Base-by-base conservation (phyloP, 2,888 invertebrate species). In the Ypsolopha sequella region DNA sequence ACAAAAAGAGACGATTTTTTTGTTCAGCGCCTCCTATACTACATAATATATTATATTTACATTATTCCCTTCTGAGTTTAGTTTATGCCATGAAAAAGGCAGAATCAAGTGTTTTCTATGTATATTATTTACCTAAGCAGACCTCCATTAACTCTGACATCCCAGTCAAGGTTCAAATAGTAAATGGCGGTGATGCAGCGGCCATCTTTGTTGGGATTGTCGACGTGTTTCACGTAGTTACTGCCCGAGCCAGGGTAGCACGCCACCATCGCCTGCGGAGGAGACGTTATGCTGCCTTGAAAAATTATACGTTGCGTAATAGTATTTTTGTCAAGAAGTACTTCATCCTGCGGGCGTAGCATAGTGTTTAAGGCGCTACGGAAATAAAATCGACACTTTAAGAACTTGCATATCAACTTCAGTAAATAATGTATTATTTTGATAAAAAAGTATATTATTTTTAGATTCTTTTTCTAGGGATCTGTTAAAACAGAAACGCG, bases 171-270 rank as follows among this genome's bases (percentile, higher is more conserved):
- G 84, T 99, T 99, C 66, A 98, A 91, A 88, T 99, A 99, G 85
- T 99, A 99, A 67, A 99, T 99, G 56, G 97, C 95, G 7, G 99
- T 99, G 68, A 99, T 95, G 71, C 97, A 97, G 58, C 99, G 90
- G 13, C 99, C 99, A 80, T 99, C 99, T 66, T 92, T 91, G 77
- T 97, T 96, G 6, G 99, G 98, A 87, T 99, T 99, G 82, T 99
- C 99, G 43, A 99, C 96, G 78, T 99, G 99, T 77, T 97, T 96
- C 51, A 98, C 95, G 78, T 99, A 99, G 70, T 95, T 95, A 9
- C 96, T 93, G 52, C 97, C 97, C 51, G 92, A 91, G 36, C 98
- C 98, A 0, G 98, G 99, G 77, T 99, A 99, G 73, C 98, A 98
- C 41, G 99, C 98, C 41, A 99, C 95, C 99, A 99, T 99, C 36